Percentiles rank a stretch among this genome's conserved stretches.
Evolutionary conservation across 2,888 invertebrate species (phyloP).

Genomic region (Synergus japonicus): DNA sequence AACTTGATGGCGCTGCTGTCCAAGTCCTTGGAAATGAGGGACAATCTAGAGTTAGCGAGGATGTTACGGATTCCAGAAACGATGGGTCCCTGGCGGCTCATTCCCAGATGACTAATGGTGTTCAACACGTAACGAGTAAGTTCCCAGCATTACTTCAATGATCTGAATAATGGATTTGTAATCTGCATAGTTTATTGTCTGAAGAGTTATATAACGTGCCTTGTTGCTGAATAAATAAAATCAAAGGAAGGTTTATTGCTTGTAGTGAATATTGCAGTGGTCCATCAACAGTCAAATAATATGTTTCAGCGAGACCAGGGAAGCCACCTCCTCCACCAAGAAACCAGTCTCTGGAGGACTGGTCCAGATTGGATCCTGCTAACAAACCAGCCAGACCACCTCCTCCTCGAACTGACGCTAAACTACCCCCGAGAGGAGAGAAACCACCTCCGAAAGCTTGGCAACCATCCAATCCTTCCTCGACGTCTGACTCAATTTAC

Average conservation of each 20-base stretch:
- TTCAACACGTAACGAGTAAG: constrained; percentile 64
- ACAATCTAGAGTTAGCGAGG: constrained; percentile 73
- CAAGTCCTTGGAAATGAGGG: constrained; percentile 84
- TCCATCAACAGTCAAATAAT: constrained; percentile 29
- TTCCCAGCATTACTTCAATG: constrained; percentile 30
- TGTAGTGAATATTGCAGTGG: constrained; percentile 40
- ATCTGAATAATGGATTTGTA: constrained; percentile 3
- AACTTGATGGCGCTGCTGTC: constrained; percentile 89
- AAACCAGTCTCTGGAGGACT: constrained; percentile 78
- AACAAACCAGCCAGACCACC: constrained; percentile 85
- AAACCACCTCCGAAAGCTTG: constrained; percentile 58
- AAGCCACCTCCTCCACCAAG: constrained; percentile 89
- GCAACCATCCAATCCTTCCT: constrained; percentile 58
- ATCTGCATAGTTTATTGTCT: not conserved
- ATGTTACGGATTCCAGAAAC: constrained; percentile 68
- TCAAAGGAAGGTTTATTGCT: no score
- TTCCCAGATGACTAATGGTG: constrained; percentile 52
- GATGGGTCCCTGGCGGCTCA: constrained; percentile 55
- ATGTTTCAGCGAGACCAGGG: constrained; percentile 78
- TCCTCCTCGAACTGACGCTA: constrained; percentile 79
- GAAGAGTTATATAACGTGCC: not conserved
- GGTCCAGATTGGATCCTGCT: constrained; percentile 77
- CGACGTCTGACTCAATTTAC: constrained; percentile 80
- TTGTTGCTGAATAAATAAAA: not conserved
- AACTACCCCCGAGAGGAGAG: constrained; percentile 73